A percentile compares a stretch with the other conserved stretches of the same genome.
These are phyloP conservation scores for Paramuricea clavata DNA, from an alignment of 92 coral and sea anemone species.

Conservation along the genomic window DNA sequence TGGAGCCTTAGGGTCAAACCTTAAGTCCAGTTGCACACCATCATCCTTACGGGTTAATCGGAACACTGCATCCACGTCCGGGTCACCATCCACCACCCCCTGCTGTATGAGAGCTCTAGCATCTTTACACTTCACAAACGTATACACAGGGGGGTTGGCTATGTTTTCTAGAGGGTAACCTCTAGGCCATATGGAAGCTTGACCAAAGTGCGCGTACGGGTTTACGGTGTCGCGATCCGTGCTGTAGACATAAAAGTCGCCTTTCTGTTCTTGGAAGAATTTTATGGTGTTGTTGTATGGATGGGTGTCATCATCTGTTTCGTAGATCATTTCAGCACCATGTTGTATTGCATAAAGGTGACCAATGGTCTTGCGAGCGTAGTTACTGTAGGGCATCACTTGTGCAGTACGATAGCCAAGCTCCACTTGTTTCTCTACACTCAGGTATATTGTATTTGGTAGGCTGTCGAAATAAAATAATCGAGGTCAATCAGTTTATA, in stretches of 20 bases:
- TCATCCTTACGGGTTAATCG: slow-evolving; percentile 43
- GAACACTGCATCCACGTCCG: slow-evolving; percentile 95
- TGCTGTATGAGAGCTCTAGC: slow-evolving; percentile 38
- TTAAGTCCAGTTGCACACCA: slow-evolving; percentile 47
- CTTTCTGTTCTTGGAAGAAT: slow-evolving; percentile 76
- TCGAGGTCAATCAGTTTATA: too few relatives aligned
- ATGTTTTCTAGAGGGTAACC: slow-evolving; percentile 50
- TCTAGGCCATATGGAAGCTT: slow-evolving; percentile 52
- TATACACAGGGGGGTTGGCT: slow-evolving; percentile 36
- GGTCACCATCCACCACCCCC: slow-evolving; percentile 87
- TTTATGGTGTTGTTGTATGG: slow-evolving; percentile 83
- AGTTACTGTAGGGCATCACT: slow-evolving; percentile 83
- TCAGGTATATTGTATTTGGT: slow-evolving; percentile 85
- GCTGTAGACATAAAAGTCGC: slow-evolving; percentile 83
- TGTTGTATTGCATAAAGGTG: slow-evolving; percentile 97
- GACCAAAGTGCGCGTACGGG: slow-evolving; percentile 96
- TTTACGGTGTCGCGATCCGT: slow-evolving; percentile 74
- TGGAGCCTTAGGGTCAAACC: slow-evolving; percentile 41
- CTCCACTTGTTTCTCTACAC: slow-evolving; percentile 78
- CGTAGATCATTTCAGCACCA: slow-evolving; percentile 93
- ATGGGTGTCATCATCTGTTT: slow-evolving; percentile 95
- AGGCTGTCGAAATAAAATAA: slow-evolving; percentile 67
- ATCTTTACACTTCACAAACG: slow-evolving; percentile 34
- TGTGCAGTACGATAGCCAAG: slow-evolving; percentile 87
- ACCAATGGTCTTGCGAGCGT: slow-evolving; percentile 95